Evolutionary conservation across 1,140 invertebrate genomes (phyloP).

Genomic region (Listronotus oregonensis): DNA sequence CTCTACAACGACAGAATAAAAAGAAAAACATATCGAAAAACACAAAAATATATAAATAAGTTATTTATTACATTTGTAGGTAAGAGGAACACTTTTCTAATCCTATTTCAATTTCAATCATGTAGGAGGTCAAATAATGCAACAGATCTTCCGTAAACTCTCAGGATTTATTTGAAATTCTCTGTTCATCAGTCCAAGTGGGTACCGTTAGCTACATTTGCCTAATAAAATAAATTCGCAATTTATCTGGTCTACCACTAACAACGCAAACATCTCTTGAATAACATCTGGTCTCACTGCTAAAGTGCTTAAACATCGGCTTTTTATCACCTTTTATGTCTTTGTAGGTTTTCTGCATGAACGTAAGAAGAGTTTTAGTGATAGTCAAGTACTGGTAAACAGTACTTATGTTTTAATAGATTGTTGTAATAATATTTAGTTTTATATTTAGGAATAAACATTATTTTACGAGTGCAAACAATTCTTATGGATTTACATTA

Average conservation of each 20-base stretch:
- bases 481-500: too few species aligned
- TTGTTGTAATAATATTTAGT: too few species aligned
- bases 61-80: too few species aligned
- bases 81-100: too few species aligned
- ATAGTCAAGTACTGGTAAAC: too few species aligned
- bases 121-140: background rate
- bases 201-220: constrained; percentile 34
- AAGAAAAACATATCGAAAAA: too few species aligned
- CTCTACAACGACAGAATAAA: too few species aligned
- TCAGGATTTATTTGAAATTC: constrained; percentile 16
- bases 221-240: constrained; percentile 39
- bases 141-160: constrained; percentile 1
- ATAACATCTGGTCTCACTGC: constrained; percentile 37
- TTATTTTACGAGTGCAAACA: too few species aligned
- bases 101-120: constrained; percentile 7
- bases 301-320: constrained; percentile 28
- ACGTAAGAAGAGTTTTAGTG: too few species aligned
- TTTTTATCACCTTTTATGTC: constrained; percentile 35
- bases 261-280: constrained; percentile 22
- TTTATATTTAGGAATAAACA: too few species aligned
- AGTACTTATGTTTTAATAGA: too few species aligned
- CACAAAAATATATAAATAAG: too few species aligned
- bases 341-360: background rate
- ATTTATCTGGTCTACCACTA: constrained; percentile 31
- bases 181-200: constrained; percentile 18